Evolutionary conservation across 2,113 vertebrate species (phyloP).

Genomic region (Oreochromis niloticus): DNA sequence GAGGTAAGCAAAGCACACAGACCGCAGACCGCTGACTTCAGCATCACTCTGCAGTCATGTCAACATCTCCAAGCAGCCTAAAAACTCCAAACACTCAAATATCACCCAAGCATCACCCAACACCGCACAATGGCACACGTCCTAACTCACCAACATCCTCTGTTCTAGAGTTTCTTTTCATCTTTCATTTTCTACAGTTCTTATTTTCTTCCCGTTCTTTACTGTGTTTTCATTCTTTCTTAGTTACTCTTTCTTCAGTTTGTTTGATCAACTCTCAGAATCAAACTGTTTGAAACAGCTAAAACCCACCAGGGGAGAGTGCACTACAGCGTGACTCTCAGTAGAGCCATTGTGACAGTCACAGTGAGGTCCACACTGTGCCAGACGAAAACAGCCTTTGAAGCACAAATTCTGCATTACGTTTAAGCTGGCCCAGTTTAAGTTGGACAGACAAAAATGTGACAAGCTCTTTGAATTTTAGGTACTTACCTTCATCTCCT

Average conservation of each 20-base stretch:
- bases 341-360: conserved; percentile 23
- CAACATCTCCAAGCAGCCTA: background rate
- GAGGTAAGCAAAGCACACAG: background rate
- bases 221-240: background rate
- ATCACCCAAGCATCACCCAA: background rate
- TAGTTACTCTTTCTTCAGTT: background rate
- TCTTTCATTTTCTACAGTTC: background rate
- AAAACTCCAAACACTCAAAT: background rate
- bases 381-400: conserved; percentile 32
- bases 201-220: background rate
- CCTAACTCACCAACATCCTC: background rate
- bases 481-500: conserved; percentile 62
- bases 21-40: background rate
- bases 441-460: background rate
- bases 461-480: background rate
- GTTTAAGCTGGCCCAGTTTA: conserved; percentile 9
- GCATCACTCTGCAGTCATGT: background rate
- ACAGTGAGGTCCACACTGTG: background rate
- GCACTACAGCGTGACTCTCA: background rate
- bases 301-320: background rate
- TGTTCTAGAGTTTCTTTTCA: background rate
- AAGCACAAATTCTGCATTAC: background rate
- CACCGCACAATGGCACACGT: background rate
- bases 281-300: conserved; percentile 3
- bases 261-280: conserved; percentile 16